Evolutionary conservation across 2,888 invertebrate genomes (phyloP), one percentile per base, ranked within the genome.

Genomic region (Cantharis nigra): DNA sequence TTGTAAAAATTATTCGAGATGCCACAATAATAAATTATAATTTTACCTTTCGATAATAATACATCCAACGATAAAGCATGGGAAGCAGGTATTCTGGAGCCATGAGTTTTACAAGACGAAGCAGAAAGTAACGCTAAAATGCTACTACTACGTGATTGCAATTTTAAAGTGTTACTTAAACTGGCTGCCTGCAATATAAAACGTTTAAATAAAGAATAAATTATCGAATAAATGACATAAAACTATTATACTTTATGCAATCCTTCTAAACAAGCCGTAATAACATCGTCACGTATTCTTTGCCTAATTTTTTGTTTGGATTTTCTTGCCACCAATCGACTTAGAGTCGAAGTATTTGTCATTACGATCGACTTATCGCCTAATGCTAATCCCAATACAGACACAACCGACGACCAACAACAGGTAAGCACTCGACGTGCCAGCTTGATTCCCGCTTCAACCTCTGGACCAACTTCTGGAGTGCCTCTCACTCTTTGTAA

Each of bases 1-100:
- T 28, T 28, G 3, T 10, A 28, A 28, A 28, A 28, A 3, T 9
- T 28, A 9, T 28, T 28, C 28, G 9, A 28, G 7, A 9, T 28
- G 1, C 1, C 9, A 18, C 0, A 28, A 30, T 30, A 11, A 30
- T 3, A 3, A 30, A 10, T 30, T 10, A 30, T 3, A 30, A 1
- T 11, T 11, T 30, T 30, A 87, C 87, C 88, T 83, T 86, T 86
- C 72, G 89, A 91, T 76, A 98, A 91, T 23, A 98, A 91, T 16
- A 98, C 96, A 87, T 98, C 98, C 90, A 98, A 92, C 63, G 97
- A 97, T 80, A 98, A 90, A 0, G 97, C 96, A 85, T 98, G 98
- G 0, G 97, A 96, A 30, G 96, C 94, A 67, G 96, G 92, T 79
- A 97, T 92, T 83, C 95, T 93, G 0, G 93, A 93, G 0, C 94